Conservation (phyloP, 2,797 vertebrate species). For the Steatocranus sp. region DNA sequence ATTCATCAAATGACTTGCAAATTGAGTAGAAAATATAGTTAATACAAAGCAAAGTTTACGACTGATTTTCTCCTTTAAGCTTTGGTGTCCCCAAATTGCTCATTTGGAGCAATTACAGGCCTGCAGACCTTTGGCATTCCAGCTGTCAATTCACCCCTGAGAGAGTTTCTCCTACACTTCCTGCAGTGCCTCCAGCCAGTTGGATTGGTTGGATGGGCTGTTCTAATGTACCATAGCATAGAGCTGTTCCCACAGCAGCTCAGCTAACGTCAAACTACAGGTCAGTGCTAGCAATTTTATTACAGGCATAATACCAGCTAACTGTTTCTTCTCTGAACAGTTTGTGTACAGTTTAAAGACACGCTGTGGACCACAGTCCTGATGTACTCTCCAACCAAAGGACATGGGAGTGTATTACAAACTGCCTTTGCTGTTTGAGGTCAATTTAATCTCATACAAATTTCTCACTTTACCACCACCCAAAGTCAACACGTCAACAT, state of each 20-base stretch:
- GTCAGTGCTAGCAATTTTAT: neutral
- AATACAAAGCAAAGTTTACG: too few species aligned
- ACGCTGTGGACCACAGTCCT: neutral
- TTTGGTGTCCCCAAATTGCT: neutral
- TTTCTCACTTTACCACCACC: neutral
- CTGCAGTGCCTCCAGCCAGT: neutral
- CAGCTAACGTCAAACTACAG: neutral
- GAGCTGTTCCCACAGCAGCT: neutral
- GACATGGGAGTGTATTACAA: neutral
- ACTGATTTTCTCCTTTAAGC: neutral
- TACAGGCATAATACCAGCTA: neutral
- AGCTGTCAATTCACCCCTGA: neutral
- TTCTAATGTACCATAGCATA: neutral
- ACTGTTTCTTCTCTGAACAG: neutral
- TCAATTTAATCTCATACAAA: neutral
- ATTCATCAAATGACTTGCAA: neutral
- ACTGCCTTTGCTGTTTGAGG: neutral
- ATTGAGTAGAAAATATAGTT: neutral
- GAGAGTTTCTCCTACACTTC: neutral
- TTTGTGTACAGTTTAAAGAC: neutral
- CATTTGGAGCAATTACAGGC: neutral
- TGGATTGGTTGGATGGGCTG: neutral
- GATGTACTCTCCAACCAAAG: neutral
- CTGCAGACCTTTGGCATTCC: neutral
- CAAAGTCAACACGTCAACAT: neutral